Base-by-base conservation (phyloP, 2,888 invertebrate genomes). In the Ophonus ardosiacus region DNA sequence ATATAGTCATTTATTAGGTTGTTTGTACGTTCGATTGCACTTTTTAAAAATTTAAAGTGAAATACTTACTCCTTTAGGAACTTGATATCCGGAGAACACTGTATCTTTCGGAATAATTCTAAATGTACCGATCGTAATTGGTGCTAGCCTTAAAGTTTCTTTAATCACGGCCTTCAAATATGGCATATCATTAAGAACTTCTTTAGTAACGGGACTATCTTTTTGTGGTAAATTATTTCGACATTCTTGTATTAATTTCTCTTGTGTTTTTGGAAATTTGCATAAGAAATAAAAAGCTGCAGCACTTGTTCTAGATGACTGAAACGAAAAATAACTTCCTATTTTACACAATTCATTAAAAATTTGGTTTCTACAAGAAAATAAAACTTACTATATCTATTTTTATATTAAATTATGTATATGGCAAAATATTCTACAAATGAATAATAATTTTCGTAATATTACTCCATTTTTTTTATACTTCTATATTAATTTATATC, bases 161-260 rank as follows among this genome's bases (percentile, higher is more conserved):
- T 94, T 95, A 5, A 95, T 90, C 87, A 94, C 94, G 0, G 95
- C 95, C 88, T 93, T 93, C 7, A 95, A 89, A 87, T 94, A 95
- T 0, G 90, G 89, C 56, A 92, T 87, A 38, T 90, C 88, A 63
- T 88, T 87, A 21, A 92, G 86, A 15, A 88, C 87, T 7, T 91
- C 90, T 8, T 90, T 88, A 1, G 91, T 91, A 0, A 93, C 87
- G 2, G 87, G 87, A 17, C 88, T 88, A 56, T 88, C 86, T 61
- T 89, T 89, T 13, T 86, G 86, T 40, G 89, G 89, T 51, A 91
- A 87, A 40, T 88, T 85, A 76, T 85, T 84, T 51, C 74, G 86
- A 3, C 91, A 86, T 89, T 93, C 93, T 51, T 91, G 80, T 65
- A 90, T 89, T 3, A 93, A 87, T 86, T 88, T 89, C 61, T 90